Evolutionary conservation across 2,797 vertebrate genomes (phyloP), one percentile per base, ranked within the genome.

Genomic region (Acrocephalus scirpaceus): DNA sequence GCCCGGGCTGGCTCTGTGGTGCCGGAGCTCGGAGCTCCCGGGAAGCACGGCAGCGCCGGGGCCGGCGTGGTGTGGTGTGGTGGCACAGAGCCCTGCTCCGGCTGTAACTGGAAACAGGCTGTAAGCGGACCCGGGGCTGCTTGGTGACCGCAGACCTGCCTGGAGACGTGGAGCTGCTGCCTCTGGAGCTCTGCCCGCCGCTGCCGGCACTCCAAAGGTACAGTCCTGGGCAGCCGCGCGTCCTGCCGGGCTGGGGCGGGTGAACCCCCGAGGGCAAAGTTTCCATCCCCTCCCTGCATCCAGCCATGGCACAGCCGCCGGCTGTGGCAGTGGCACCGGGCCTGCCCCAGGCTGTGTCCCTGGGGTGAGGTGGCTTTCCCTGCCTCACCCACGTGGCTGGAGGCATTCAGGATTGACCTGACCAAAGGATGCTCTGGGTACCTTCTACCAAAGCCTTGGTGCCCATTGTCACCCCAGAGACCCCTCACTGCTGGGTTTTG

Each of bases 101-200:
- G 51, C 73, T 96, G 93, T 86, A 92, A 94, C 95, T 87, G 90
- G 93, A 96, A 85, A 56, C 92, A 60, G 60, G 76, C 53, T 94
- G 95, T 74, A 94, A 95, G 75, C 1, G 2, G 76, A 57, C 1
- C 86, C 13, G 10, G 65, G 76, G 60, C 72, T 6, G 30, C 60
- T n/a, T 11, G 71, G 23, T 94, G 72, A 29, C 88, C 26, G 1
- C 78, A 87, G 87, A 81, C 21, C 64, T 72, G 72, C 79, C 20
- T 21, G 86, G 76, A 66, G 82, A 36, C 25, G 61, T 1, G 2
- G 85, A 95, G 78, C 86, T 45, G 82, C 79, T 4, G 3, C 71
- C 86, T 38, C 3, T 5, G 64, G 88, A 86, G 64, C 91, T 76
- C 47, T 86, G 79, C 64, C 91, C 4, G 10, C 73, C 3, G 65